phyloP scores from a whole-genome alignment of 2,113 vertebrate genomes.

The Elanoides forficatus region DNA sequence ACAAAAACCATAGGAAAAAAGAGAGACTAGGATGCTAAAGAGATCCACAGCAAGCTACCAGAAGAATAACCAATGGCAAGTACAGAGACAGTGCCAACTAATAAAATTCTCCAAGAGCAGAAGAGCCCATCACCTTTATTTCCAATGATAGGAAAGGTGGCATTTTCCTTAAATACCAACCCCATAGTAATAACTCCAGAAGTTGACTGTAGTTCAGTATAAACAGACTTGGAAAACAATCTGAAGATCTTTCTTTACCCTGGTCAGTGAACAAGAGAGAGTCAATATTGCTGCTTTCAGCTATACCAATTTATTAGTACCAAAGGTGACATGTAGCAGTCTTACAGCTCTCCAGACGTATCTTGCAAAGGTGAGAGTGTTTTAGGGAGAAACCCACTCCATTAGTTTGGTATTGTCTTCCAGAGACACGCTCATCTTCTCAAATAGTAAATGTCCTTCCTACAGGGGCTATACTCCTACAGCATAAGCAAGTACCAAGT shows the following conservation, averaged over 20 bases:
- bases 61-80: neutral
- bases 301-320: neutral
- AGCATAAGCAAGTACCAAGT: neutral
- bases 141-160: neutral
- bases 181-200: neutral
- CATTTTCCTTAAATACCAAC: neutral
- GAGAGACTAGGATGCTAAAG: neutral
- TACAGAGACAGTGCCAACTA: neutral
- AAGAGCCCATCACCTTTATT: neutral
- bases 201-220: neutral
- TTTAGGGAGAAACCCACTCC: neutral
- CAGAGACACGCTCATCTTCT: neutral
- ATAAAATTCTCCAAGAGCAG: neutral
- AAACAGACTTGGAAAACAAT: neutral
- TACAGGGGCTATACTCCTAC: neutral
- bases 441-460: neutral
- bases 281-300: neutral
- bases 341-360: neutral
- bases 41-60: neutral
- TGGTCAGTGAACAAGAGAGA: neutral
- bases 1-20: neutral
- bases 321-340: neutral
- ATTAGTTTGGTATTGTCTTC: neutral
- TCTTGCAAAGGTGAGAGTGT: neutral
- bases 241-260: neutral